Percentiles rank a stretch among this genome's conserved stretches.
Conservation (phyloP, 2,888 invertebrate genomes). For the Callyntrura guangdongensis region DNA sequence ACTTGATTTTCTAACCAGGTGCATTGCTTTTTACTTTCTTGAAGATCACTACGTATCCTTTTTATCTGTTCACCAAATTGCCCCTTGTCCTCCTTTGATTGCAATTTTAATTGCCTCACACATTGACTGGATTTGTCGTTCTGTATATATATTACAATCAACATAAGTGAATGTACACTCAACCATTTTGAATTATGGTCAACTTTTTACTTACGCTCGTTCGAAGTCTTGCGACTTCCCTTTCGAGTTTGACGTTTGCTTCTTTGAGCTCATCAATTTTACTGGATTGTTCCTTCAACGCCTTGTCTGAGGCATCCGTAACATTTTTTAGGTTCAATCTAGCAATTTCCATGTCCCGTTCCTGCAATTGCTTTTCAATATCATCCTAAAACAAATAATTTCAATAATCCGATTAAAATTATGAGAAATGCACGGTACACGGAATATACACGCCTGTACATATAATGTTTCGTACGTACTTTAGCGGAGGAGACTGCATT, state of each 20-base stretch:
- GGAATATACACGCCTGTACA: background rate
- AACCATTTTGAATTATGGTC: background rate
- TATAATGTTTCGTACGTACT: background rate
- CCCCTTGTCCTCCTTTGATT: conserved; percentile 76
- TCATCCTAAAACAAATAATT: conserved; percentile 31
- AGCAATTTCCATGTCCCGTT: conserved; percentile 76
- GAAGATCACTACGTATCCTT: conserved; percentile 66
- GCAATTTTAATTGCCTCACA: conserved; percentile 69
- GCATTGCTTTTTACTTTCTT: conserved; percentile 80
- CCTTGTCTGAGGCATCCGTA: conserved; percentile 32
- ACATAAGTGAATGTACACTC: too few relatives aligned
- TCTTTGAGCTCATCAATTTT: conserved; percentile 79
- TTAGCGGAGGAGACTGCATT: conserved; percentile 57
- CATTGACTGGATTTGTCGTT: conserved; percentile 76
- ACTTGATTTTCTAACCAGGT: conserved; percentile 82
- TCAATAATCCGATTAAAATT: background rate
- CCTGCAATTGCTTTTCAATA: conserved; percentile 69
- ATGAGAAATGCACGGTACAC: background rate
- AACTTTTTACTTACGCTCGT: conserved; percentile 39
- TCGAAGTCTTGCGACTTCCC: conserved; percentile 75
- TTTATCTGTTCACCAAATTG: conserved; percentile 76
- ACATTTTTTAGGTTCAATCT: conserved; percentile 27
- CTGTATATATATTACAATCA: conserved; percentile 53
- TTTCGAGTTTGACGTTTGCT: conserved; percentile 64
- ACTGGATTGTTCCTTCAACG: conserved; percentile 66